phyloP scores from a whole-genome alignment of 2,888 invertebrate species.

The Galerucella calmariensis region DNA sequence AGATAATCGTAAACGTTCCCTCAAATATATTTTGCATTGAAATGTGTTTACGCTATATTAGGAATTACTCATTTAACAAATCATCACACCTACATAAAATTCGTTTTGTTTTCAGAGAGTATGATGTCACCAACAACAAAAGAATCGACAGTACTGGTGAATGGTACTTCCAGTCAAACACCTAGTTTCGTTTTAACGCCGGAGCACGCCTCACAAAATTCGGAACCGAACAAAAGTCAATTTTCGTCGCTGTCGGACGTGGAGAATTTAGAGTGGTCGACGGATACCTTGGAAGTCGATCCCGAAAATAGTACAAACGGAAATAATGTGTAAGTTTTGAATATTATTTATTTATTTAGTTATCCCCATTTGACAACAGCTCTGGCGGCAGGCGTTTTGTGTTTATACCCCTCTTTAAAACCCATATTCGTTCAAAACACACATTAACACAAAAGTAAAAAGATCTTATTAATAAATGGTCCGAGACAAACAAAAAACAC shows the following conservation, averaged over 20 bases:
- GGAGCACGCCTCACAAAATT: constrained; percentile 37
- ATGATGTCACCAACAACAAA: constrained; percentile 48
- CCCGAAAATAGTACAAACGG: constrained; percentile 55
- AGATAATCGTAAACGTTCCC: no score
- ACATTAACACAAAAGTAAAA: no score
- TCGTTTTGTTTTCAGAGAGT: constrained; percentile 37
- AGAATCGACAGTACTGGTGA: constrained; percentile 40
- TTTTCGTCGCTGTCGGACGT: constrained; percentile 77
- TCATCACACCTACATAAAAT: constrained; percentile 30
- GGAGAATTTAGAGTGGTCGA: constrained; percentile 85
- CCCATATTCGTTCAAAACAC: no score
- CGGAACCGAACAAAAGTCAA: constrained; percentile 61
- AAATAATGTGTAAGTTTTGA: constrained; percentile 36
- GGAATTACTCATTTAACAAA: constrained; percentile 20
- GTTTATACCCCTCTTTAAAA: no score
- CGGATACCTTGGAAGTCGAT: constrained; percentile 67
- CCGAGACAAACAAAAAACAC: no score
- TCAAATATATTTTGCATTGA: neutral
- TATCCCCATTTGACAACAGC: no score
- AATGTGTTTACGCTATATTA: constrained; percentile 15
- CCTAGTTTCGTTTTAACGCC: constrained; percentile 44
- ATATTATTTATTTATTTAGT: neutral
- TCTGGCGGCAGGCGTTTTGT: no score
- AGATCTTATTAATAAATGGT: no score
- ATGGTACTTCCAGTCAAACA: constrained; percentile 33